Base-by-base conservation (phyloP, 2,113 vertebrate species). In the Ammodytes marinus region DNA sequence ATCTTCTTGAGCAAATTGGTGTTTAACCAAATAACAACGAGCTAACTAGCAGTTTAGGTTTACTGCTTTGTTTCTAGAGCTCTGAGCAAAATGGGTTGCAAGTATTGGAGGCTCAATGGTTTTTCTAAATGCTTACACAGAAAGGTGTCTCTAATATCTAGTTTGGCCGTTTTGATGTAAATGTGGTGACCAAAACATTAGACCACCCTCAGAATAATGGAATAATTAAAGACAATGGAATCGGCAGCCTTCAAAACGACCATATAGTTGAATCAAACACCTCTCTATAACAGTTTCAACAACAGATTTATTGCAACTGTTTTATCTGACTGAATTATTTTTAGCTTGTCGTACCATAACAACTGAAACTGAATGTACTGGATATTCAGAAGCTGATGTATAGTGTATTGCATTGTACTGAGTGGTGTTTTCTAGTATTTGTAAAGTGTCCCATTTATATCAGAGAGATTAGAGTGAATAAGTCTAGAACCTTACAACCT, bases 11-110 rank as follows among this genome's bases (percentile, higher is more conserved):
- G 8, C n/a, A 40, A 63, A 68, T 63, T 9, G 27, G 58, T 17
- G 17, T 65, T 79, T 52, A 50, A 70, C 43, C 37, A 50, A 63
- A 57, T 63, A 39, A 61, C 49, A 11, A 4, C 53, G 42, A 50
- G 10, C 35, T 15, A 35, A 54, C 10, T 37, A 27, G 61, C 39
- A 46, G 71, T 43, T 59, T 61, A 12, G 13, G 55, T 53, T 3
- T 4, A 19, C 27, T 59, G 15, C 0, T 19, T 68, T 15, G 54
- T 77, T 67, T 79, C 40, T 59, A 15, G 14, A 46, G n/a, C 13
- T 53, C 6, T 4, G 14, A 19, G n/a, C 9, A 57, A 57, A 76
- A 37, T 65, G n/a, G 40, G 5, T 13, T 19, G 42, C 40, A 19
- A 55, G 42, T 12, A 35, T 42, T 15, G 37, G 12, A 46, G 19